These are phyloP conservation scores for Morpho helenor DNA, from an alignment of 2,888 invertebrate genomes.

Conservation along the genomic window DNA sequence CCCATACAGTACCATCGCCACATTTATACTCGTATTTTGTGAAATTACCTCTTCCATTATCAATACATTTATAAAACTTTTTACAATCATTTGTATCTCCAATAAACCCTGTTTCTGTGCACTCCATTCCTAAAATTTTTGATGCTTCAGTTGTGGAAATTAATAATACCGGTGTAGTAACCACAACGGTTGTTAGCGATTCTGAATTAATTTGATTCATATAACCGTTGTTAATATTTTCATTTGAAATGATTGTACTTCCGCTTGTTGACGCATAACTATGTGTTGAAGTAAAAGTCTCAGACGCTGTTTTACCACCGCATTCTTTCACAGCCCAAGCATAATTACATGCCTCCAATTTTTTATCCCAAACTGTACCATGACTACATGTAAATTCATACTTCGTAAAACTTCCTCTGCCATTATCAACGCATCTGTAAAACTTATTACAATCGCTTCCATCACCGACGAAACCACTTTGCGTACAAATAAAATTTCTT, in stretches of 20 bases:
- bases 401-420: constrained; percentile 58
- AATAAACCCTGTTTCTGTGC: constrained; percentile 78
- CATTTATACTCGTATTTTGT: constrained; percentile 78
- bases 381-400: constrained; percentile 79
- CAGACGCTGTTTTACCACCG: constrained; percentile 22
- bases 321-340: constrained; percentile 67
- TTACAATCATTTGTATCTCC: constrained; percentile 77
- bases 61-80: constrained; percentile 84
- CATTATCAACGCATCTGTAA: constrained; percentile 81
- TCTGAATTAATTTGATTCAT: constrained; percentile 25
- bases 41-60: constrained; percentile 62
- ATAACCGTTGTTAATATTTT: constrained; percentile 25
- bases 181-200: constrained; percentile 9
- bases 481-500: constrained; percentile 34
- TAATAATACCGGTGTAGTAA: constrained; percentile 16
- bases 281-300: constrained; percentile 13
- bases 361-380: constrained; percentile 81
- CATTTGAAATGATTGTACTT: constrained; percentile 3
- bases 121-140: constrained; percentile 26
- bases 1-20: constrained; percentile 81
- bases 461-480: constrained; percentile 80
- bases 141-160: constrained; percentile 19
- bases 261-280: not conserved
- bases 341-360: constrained; percentile 78
- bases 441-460: constrained; percentile 81